phyloP scores from a whole-genome alignment of 2,888 invertebrate genomes.

The Willowsia nigromaculata region DNA sequence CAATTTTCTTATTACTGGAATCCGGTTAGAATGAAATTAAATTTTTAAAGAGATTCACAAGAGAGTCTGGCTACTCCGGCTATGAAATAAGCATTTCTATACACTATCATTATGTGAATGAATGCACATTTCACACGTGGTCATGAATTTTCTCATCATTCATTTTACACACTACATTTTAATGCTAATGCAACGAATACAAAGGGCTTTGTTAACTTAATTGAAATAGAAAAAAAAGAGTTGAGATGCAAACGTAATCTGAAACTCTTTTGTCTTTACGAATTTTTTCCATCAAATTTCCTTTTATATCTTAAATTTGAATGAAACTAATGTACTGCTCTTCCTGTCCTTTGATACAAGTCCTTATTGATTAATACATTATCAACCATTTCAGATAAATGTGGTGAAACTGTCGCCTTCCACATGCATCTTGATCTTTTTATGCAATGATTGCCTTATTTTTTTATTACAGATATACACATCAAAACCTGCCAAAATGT shows the following conservation, averaged over 20 bases:
- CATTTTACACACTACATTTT: neutral
- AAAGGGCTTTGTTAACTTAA: slow-evolving; percentile 20
- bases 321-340: slow-evolving; percentile 10
- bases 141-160: slow-evolving; percentile 61
- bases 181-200: neutral
- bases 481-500: slow-evolving; percentile 71
- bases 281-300: neutral
- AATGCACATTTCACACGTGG: slow-evolving; percentile 47
- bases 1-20: slow-evolving; percentile 60
- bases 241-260: neutral
- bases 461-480: slow-evolving; percentile 57
- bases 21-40: slow-evolving; percentile 43
- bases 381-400: neutral
- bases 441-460: neutral
- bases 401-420: neutral
- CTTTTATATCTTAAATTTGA: too few species aligned
- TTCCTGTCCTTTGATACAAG: slow-evolving; percentile 26
- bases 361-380: slow-evolving; percentile 17
- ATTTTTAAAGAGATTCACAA: neutral
- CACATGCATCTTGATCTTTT: neutral
- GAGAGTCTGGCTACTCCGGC: neutral
- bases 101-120: neutral
- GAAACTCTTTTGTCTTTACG: slow-evolving; percentile 34
- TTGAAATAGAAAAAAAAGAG: slow-evolving; percentile 16
- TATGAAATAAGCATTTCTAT: slow-evolving; percentile 8